phyloP scores from a whole-genome alignment of 2,888 invertebrate genomes.

The Eulithis testata region DNA sequence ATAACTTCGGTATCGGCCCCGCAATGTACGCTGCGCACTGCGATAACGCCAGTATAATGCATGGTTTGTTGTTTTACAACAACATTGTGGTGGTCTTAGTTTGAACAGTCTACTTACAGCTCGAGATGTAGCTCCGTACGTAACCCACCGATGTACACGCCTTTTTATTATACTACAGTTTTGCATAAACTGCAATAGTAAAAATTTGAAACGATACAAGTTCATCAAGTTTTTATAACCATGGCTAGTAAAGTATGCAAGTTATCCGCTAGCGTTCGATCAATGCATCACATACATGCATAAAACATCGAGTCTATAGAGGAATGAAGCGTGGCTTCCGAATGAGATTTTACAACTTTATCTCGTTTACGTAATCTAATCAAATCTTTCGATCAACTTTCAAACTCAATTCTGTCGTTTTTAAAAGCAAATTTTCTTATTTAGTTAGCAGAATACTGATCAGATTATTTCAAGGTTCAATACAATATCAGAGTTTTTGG shows the following conservation, averaged over 20 bases:
- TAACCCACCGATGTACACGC: not conserved
- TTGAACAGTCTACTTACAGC: not conserved
- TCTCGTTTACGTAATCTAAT: conserved; percentile 1
- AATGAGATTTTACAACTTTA: conserved; percentile 2
- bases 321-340: conserved; percentile 1
- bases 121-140: not conserved
- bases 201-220: not conserved
- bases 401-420: too few relatives aligned
- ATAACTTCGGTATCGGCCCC: conserved; percentile 13
- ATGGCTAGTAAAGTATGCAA: conserved; percentile 1
- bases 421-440: too few relatives aligned
- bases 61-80: conserved; percentile 7
- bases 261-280: not conserved
- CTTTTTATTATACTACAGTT: not conserved
- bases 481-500: too few relatives aligned
- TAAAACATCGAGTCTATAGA: not conserved
- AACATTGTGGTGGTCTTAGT: not conserved
- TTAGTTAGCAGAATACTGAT: too few relatives aligned
- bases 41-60: conserved; percentile 17
- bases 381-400: too few relatives aligned
- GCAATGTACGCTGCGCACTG: conserved; percentile 26
- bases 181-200: not conserved
- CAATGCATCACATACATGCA: conserved; percentile 14
- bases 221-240: not conserved
- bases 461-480: too few relatives aligned